Percentiles rank a stretch among this genome's conserved stretches.
Evolutionary conservation across 2,888 invertebrate species (phyloP).

Genomic region (Nephrotoma appendiculata): DNA sequence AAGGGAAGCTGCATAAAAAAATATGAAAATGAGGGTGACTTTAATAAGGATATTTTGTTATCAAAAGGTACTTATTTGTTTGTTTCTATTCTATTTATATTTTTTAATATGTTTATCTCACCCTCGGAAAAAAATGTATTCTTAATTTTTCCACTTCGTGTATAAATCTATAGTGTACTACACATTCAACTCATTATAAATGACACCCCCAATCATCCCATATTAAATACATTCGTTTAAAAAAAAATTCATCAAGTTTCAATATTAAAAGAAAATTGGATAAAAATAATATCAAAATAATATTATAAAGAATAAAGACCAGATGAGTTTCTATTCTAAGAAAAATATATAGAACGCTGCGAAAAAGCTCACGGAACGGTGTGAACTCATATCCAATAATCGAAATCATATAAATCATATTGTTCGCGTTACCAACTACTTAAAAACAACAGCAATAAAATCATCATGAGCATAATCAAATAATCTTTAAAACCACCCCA

Average conservation of each 20-base stretch:
- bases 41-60: slow-evolving; percentile 1
- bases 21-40: background rate
- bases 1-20: background rate
- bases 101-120: background rate
- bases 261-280: background rate
- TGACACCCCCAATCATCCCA: background rate
- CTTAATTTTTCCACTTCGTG: background rate
- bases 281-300: background rate
- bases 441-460: background rate
- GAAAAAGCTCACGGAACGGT: background rate
- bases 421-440: background rate
- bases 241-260: background rate
- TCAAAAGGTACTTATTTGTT: slow-evolving; percentile 4
- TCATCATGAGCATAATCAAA: background rate
- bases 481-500: background rate
- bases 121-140: background rate
- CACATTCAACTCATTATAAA: slow-evolving; percentile 1
- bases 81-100: background rate
- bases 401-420: background rate
- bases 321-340: background rate
- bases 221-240: background rate
- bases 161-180: background rate
- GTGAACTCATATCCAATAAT: background rate
- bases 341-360: too few relatives aligned
- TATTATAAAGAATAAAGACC: background rate